Evolutionary conservation across 2,113 vertebrate species (phyloP).

Genomic region (Megaceryle maxima): DNA sequence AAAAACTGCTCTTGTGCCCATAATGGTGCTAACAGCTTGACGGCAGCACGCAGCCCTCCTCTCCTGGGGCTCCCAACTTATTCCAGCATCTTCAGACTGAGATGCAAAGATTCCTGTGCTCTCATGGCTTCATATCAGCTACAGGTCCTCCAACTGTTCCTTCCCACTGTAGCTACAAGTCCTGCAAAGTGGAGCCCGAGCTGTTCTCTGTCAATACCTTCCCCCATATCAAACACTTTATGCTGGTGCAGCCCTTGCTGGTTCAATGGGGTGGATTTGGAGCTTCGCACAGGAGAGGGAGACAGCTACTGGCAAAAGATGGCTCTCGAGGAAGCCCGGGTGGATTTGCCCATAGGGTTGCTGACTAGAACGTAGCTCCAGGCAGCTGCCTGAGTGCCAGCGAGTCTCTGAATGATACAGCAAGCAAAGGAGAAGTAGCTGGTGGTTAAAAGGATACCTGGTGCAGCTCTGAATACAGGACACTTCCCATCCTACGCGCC

Average conservation of each 20-base stretch:
- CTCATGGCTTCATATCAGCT: background rate
- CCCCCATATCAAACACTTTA: too few species aligned
- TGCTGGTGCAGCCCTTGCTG: background rate
- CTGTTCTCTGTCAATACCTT: background rate
- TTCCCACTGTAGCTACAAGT: background rate
- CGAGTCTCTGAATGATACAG: background rate
- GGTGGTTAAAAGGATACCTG: background rate
- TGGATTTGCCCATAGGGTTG: fast-evolving
- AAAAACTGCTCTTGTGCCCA: background rate
- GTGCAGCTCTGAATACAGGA: fast-evolving
- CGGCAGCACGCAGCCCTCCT: background rate
- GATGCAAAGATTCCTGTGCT: background rate
- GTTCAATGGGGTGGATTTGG: background rate
- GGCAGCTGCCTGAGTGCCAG: background rate
- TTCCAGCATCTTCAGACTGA: background rate
- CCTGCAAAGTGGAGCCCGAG: background rate
- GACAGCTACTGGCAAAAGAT: background rate
- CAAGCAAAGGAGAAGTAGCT: background rate
- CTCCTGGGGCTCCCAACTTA: background rate
- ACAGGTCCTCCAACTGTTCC: background rate
- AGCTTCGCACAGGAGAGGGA: background rate
- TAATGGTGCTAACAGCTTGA: background rate
- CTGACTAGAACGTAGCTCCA: background rate
- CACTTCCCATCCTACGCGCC: fast-evolving
- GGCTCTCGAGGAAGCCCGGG: background rate